Evolutionary conservation across 2,888 invertebrate species (phyloP).

Genomic region (Heliconius ismenius): DNA sequence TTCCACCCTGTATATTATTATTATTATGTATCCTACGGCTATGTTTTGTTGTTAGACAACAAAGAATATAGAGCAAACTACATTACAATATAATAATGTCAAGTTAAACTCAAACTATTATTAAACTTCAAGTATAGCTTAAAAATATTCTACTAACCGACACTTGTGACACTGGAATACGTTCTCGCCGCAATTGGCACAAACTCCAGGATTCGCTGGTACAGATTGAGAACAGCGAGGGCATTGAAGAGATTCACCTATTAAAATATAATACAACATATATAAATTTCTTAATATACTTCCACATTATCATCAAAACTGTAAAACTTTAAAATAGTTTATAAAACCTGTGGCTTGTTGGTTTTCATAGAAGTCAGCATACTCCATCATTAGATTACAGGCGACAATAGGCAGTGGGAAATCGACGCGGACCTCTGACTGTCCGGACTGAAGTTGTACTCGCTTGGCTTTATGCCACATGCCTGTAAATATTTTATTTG

Average conservation of each 20-base stretch:
- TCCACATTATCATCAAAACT: background rate
- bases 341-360: conserved; percentile 89
- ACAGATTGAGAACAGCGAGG: conserved; percentile 98
- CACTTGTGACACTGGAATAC: conserved; percentile 99
- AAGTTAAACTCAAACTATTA: background rate
- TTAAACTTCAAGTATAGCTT: background rate
- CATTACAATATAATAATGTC: no score
- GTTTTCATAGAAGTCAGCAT: conserved; percentile 98
- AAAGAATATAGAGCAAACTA: no score
- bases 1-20: no score
- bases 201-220: conserved; percentile 98
- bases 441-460: conserved; percentile 93
- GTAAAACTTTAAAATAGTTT: background rate
- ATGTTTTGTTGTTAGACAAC: no score
- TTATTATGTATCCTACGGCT: no score
- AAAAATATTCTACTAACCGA: conserved; percentile 77
- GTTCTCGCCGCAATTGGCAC: conserved; percentile 98
- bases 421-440: conserved; percentile 97
- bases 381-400: conserved; percentile 99
- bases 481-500: conserved; percentile 67
- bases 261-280: conserved; percentile 19
- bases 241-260: conserved; percentile 94
- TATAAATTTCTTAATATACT: background rate
- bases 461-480: conserved; percentile 99
- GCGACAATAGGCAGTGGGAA: conserved; percentile 98